Percentiles rank a stretch among this genome's conserved stretches.
phyloP scores from a whole-genome alignment of 2,888 invertebrate genomes.

The Drosophila birchii region DNA sequence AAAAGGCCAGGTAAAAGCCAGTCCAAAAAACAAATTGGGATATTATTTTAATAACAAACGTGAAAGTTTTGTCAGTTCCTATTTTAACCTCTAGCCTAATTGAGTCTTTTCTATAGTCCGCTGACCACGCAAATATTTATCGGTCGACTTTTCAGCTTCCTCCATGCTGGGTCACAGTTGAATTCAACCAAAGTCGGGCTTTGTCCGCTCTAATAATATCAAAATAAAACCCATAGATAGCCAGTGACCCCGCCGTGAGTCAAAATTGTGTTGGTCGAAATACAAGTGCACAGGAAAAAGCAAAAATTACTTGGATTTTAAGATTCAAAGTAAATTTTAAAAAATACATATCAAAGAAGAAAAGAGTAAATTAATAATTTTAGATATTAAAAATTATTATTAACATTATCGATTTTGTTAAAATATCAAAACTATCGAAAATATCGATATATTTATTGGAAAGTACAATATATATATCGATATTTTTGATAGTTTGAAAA shows the following conservation, averaged over 20 bases:
- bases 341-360: too few relatives aligned
- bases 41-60: not conserved
- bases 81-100: not conserved
- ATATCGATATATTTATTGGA: too few relatives aligned
- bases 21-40: not conserved
- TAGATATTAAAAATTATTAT: too few relatives aligned
- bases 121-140: slow-evolving; percentile 5
- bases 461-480: too few relatives aligned
- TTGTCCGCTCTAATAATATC: slow-evolving; percentile 43
- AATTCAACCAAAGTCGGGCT: slow-evolving; percentile 22
- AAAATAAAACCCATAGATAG: slow-evolving; percentile 29
- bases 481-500: too few relatives aligned
- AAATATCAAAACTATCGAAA: too few relatives aligned
- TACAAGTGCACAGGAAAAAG: slow-evolving; percentile 1
- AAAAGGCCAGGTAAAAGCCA: not conserved
- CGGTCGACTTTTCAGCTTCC: slow-evolving; percentile 34
- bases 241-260: slow-evolving; percentile 18
- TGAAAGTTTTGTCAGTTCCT: not conserved
- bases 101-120: not conserved
- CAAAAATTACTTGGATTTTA: not conserved
- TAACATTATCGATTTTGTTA: too few relatives aligned
- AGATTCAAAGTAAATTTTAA: not conserved
- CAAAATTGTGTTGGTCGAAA: not conserved
- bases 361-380: too few relatives aligned
- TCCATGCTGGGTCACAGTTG: slow-evolving; percentile 16